Conservation (phyloP, 2,113 vertebrate genomes). For the Triplophysa siluroides region DNA sequence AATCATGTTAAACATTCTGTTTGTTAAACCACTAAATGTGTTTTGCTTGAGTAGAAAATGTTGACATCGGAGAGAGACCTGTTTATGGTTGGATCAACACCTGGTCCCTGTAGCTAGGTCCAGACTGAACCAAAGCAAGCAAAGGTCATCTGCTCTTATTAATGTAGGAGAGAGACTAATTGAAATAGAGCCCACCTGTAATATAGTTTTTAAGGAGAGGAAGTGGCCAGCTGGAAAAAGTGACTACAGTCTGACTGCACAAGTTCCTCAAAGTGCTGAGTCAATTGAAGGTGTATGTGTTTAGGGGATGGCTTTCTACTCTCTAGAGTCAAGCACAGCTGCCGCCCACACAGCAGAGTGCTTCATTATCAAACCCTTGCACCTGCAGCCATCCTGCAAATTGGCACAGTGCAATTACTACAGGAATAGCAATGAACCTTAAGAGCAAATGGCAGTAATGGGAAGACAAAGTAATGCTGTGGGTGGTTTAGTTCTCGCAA, state of each 20-base stretch:
- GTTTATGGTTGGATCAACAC: constrained; percentile 49
- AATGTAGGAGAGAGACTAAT: constrained; percentile 53
- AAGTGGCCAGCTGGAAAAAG: constrained; percentile 34
- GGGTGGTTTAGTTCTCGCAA: constrained; percentile 8
- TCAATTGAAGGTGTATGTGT: constrained; percentile 42
- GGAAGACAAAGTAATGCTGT: constrained; percentile 20
- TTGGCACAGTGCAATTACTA: constrained; percentile 48
- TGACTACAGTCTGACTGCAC: constrained; percentile 30
- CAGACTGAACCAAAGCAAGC: constrained; percentile 34
- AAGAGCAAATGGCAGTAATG: constrained; percentile 32
- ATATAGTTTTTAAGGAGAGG: constrained; percentile 41
- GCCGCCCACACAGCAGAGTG: constrained; percentile 43
- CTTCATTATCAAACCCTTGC: constrained; percentile 55
- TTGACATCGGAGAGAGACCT: no score
- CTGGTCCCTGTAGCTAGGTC: constrained; percentile 38
- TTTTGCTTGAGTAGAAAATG: no score
- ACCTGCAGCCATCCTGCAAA: constrained; percentile 48
- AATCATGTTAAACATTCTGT: no score
- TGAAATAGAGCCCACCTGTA: constrained; percentile 54
- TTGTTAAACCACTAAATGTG: no score
- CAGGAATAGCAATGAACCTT: constrained; percentile 36
- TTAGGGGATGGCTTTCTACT: constrained; percentile 37
- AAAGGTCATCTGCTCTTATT: constrained; percentile 53
- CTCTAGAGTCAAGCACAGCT: constrained; percentile 42
- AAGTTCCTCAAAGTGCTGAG: constrained; percentile 50